Evolutionary conservation across 2,888 invertebrate genomes (phyloP).

Genomic region (Cosmia trapezina): DNA sequence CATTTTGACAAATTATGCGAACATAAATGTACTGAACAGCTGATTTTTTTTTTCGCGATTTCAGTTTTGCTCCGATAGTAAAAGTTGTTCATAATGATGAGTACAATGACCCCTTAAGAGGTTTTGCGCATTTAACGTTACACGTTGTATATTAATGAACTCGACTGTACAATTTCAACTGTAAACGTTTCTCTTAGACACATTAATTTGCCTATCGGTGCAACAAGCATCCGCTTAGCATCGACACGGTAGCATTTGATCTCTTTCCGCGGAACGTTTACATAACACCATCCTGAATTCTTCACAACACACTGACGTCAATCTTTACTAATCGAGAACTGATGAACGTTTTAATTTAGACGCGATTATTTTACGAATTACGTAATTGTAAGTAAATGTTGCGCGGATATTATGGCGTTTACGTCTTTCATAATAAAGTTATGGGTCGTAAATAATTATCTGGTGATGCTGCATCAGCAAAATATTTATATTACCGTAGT

Average conservation of each 20-base stretch:
- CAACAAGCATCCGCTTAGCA: neutral
- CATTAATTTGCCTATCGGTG: too few relatives aligned
- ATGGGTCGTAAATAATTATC: constrained; percentile 24
- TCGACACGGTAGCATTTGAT: constrained; percentile 23
- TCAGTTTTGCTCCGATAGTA: too few relatives aligned
- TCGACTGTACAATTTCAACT: too few relatives aligned
- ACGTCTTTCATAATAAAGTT: constrained; percentile 10
- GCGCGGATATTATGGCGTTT: constrained; percentile 14
- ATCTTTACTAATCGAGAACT: constrained; percentile 22
- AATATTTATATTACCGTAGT: constrained; percentile 33
- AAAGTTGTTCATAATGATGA: too few relatives aligned
- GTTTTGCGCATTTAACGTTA: too few relatives aligned
- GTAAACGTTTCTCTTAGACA: too few relatives aligned
- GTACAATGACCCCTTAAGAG: too few relatives aligned
- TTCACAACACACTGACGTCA: constrained; percentile 45
- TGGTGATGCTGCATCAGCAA: constrained; percentile 5
- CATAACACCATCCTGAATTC: constrained; percentile 28
- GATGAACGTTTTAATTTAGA: constrained; percentile 18
- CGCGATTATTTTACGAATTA: constrained; percentile 27
- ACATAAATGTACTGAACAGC: too few relatives aligned
- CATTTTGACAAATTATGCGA: too few relatives aligned
- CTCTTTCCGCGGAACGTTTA: constrained; percentile 25
- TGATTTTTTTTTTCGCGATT: too few relatives aligned
- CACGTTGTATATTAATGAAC: too few relatives aligned
- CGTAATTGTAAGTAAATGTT: constrained; percentile 7